Evolutionary conservation across 2,797 vertebrate species (phyloP).

Genomic region (Rousettus madagascariensis): DNA sequence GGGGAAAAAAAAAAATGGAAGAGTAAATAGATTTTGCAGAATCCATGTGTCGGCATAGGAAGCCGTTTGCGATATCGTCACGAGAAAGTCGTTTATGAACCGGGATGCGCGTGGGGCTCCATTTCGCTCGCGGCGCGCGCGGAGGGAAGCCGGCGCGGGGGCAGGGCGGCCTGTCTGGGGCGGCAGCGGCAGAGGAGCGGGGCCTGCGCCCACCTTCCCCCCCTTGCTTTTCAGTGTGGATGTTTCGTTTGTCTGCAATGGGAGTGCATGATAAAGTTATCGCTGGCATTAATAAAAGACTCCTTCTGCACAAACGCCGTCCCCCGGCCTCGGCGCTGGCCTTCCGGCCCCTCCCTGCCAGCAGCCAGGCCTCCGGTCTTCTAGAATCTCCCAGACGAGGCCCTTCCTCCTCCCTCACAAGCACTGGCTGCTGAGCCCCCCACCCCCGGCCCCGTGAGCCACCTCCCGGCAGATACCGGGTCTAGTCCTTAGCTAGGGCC

Average conservation of each 20-base stretch:
- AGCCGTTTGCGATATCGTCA: background rate
- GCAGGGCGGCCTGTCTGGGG: fast-evolving
- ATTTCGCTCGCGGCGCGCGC: background rate
- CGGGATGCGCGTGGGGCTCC: background rate
- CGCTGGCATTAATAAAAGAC: background rate
- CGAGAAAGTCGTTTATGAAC: background rate
- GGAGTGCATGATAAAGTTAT: constrained; percentile 47
- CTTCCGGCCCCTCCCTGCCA: fast-evolving
- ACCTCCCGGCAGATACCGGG: background rate
- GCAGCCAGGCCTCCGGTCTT: background rate
- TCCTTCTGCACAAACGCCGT: background rate
- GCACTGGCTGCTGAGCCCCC: background rate
- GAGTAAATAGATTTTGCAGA: constrained; percentile 32
- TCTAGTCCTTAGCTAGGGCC: background rate
- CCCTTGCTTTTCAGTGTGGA: background rate
- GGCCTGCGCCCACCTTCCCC: fast-evolving
- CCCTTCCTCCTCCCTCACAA: background rate
- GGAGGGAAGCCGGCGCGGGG: background rate
- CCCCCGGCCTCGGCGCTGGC: background rate
- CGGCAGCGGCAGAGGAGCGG: fast-evolving
- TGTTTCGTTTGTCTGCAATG: background rate
- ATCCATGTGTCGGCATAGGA: background rate
- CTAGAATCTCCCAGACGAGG: fast-evolving
- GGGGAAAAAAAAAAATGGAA: background rate
- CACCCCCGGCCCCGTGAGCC: background rate